These are phyloP conservation scores for Leptosomus discolor DNA, from an alignment of 2,113 vertebrate genomes.

Conservation along the genomic window DNA sequence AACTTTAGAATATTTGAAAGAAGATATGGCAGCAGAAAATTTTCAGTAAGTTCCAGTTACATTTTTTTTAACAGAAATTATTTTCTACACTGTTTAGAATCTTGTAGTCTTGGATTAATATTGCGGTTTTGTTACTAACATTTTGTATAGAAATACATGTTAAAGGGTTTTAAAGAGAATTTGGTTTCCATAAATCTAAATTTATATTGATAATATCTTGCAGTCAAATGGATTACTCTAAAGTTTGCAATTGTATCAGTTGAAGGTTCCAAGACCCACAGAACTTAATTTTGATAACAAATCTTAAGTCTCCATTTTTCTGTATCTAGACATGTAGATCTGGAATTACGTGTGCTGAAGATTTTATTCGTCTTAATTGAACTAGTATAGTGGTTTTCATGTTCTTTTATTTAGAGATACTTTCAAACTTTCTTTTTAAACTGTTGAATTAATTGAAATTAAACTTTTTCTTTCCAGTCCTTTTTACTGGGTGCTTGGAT, in stretches of 20 bases:
- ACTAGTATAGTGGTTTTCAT: neutral
- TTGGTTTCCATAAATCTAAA: neutral
- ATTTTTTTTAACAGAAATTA: neutral
- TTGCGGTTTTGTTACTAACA: neutral
- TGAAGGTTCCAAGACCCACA: neutral
- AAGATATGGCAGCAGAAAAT: constrained; percentile 83
- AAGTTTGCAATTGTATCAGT: neutral
- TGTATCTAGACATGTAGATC: neutral
- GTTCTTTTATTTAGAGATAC: neutral
- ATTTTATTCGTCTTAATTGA: neutral
- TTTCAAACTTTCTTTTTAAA: neutral
- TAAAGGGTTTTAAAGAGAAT: neutral
- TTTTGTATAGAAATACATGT: neutral
- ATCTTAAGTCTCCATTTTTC: neutral
- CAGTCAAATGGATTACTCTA: neutral
- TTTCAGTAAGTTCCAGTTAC: constrained; percentile 74
- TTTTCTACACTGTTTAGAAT: neutral
- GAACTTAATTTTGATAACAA: neutral
- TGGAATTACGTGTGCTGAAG: neutral
- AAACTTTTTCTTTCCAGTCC: constrained; percentile 69
- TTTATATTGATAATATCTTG: neutral
- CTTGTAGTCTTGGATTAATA: neutral
- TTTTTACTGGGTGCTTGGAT: constrained; percentile 81
- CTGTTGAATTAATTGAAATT: neutral
- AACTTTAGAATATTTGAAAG: constrained; percentile 85